Base-by-base conservation (phyloP, 1,140 invertebrate genomes). In the Brachionus plicatilis region DNA sequence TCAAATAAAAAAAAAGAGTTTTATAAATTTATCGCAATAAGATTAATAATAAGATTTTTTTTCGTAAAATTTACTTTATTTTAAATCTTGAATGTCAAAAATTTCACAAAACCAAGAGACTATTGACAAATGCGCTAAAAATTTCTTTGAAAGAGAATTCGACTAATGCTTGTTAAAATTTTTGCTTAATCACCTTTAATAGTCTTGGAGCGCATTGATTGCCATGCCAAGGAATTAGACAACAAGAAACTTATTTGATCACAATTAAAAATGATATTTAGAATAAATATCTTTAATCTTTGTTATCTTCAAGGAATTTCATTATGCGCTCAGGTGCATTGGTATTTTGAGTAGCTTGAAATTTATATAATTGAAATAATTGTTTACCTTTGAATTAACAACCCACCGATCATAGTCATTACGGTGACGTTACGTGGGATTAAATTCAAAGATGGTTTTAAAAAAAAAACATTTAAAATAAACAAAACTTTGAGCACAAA, bases 391-490 rank as follows among this genome's bases (percentile, higher is more conserved):
- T 72, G 68, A 72, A 72, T 72, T 72, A 72, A 41, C 14, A 41
- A n/a, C 17, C 41, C 17, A 41, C 17, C 9, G 37, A 41, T 72
- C 17, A 12, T 72, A 43, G 41, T 72, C 68, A 72, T 72, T 72
- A 72, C n/a, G 14, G 68, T 72, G 68, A 72, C 68, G 68, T 72
- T 72, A 41, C 17, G 33, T 72, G 37, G 68, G 68, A 72, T 72
- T 72, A 72, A 41, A 72, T 20, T 72, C 33, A 72, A 72, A 43
- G 68, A 43, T 72, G 17, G 33, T 72, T 41, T 41, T 72, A 68
- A 41, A 68, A 68, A 27, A 68, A 68, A 68, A 68, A 75, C 70
- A 75, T 75, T 75, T 75, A 43, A 45, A 75, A 45, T 45, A 75
- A 75, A 75, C 33, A 75, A 75, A 75, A 75, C 66, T 68, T 41